A percentile compares a stretch with the other conserved stretches of the same genome.
phyloP scores from a whole-genome alignment of 2,113 vertebrate genomes.

The Pteruthius melanotis region DNA sequence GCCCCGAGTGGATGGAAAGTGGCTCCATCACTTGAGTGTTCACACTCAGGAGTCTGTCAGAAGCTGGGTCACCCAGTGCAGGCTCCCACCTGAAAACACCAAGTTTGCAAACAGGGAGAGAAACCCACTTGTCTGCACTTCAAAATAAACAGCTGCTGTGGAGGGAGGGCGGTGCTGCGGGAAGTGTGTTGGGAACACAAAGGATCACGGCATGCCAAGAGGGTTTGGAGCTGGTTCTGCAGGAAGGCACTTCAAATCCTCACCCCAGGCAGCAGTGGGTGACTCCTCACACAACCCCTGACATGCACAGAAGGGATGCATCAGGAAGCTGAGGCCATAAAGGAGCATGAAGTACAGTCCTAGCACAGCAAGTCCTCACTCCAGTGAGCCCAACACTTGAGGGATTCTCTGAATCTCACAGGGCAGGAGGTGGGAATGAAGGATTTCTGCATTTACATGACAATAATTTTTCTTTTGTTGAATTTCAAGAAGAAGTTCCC shows the following conservation, averaged over 20 bases:
- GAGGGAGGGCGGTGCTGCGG: background rate
- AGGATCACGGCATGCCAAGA: fast-evolving
- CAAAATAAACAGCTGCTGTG: background rate
- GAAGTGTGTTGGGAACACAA: fast-evolving
- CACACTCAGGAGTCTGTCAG: background rate
- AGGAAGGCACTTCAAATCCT: background rate
- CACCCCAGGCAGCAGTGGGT: background rate
- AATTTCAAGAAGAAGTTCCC: background rate
- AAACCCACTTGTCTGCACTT: background rate
- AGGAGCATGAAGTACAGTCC: background rate
- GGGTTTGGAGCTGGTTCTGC: background rate
- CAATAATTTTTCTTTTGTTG: background rate
- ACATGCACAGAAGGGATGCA: background rate
- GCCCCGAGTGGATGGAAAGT: background rate
- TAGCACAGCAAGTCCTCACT: background rate
- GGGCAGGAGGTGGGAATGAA: background rate
- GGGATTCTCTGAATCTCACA: background rate
- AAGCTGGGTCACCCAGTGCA: background rate
- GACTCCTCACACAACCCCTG: background rate
- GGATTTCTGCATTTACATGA: background rate
- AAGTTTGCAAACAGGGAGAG: background rate
- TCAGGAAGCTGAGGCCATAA: background rate
- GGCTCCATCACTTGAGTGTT: background rate
- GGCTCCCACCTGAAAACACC: background rate
- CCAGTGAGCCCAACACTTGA: background rate